Evolutionary conservation across 2,797 vertebrate species (phyloP).

Genomic region (Pristis pectinata): DNA sequence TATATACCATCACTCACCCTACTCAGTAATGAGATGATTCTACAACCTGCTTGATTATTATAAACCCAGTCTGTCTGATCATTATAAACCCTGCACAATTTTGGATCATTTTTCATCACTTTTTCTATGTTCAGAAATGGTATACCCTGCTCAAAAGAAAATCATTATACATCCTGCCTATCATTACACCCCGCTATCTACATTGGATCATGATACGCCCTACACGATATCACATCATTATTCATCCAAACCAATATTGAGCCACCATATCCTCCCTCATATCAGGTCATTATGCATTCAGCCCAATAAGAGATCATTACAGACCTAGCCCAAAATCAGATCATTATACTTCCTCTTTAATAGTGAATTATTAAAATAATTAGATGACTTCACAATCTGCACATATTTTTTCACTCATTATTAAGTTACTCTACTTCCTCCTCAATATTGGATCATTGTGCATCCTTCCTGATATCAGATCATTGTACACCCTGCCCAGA

Average conservation of each 20-base stretch:
- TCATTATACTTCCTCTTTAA: background rate
- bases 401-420: background rate
- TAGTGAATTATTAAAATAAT: too few relatives aligned
- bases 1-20: too few relatives aligned
- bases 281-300: background rate
- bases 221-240: background rate
- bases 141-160: background rate
- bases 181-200: background rate
- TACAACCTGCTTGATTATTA: too few relatives aligned
- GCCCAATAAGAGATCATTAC: background rate
- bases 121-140: background rate
- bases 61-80: too few relatives aligned
- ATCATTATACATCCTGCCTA: background rate
- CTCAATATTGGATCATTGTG: background rate
- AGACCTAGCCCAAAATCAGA: background rate
- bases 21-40: too few relatives aligned
- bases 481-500: background rate
- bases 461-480: background rate
- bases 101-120: too few relatives aligned
- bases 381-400: too few relatives aligned
- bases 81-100: too few relatives aligned
- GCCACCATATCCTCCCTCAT: background rate
- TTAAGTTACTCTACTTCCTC: background rate
- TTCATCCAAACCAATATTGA: background rate
- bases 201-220: background rate